Evolutionary conservation across 1,140 invertebrate genomes (phyloP).

Genomic region (Zaprionus kolodkinae): DNA sequence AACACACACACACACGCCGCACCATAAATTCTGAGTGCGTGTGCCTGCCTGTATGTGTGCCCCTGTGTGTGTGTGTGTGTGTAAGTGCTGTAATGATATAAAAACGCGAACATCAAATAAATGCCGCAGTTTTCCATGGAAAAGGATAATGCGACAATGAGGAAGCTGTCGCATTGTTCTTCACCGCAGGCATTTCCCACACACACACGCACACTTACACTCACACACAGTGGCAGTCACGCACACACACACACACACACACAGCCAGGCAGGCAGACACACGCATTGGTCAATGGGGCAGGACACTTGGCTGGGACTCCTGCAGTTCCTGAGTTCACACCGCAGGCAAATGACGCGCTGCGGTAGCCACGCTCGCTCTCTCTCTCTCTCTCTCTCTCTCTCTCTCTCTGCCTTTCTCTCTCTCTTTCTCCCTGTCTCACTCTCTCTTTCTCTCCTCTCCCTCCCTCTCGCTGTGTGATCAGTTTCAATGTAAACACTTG

Average conservation of each 20-base stretch:
- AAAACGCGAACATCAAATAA: conserved; percentile 66
- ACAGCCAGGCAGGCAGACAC: background rate
- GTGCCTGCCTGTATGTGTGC: conserved; percentile 5
- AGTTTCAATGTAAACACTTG: conserved; percentile 71
- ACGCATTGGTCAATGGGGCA: conserved; percentile 20
- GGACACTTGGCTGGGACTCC: conserved; percentile 16
- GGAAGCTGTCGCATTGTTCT: conserved; percentile 37
- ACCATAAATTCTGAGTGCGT: conserved; percentile 53
- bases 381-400: background rate
- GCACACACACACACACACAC: background rate
- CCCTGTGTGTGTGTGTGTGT: conserved; percentile 11
- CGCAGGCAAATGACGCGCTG: conserved; percentile 28
- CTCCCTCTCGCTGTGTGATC: conserved; percentile 37
- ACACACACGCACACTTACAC: background rate
- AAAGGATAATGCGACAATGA: conserved; percentile 50
- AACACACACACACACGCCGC: conserved; percentile 38
- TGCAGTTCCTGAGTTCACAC: conserved; percentile 46
- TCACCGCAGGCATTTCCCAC: conserved; percentile 27
- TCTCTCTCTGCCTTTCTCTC: conserved; percentile 6
- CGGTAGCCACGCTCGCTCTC: conserved; percentile 22
- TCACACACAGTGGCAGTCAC: background rate
- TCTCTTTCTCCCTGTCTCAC: background rate
- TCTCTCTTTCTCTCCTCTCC: conserved; percentile 1
- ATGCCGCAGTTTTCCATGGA: conserved; percentile 62
- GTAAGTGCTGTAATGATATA: conserved; percentile 68